Evolutionary conservation across 2,113 vertebrate species (phyloP), one percentile per base, ranked within the genome.

Genomic region (Chrysemys picta): DNA sequence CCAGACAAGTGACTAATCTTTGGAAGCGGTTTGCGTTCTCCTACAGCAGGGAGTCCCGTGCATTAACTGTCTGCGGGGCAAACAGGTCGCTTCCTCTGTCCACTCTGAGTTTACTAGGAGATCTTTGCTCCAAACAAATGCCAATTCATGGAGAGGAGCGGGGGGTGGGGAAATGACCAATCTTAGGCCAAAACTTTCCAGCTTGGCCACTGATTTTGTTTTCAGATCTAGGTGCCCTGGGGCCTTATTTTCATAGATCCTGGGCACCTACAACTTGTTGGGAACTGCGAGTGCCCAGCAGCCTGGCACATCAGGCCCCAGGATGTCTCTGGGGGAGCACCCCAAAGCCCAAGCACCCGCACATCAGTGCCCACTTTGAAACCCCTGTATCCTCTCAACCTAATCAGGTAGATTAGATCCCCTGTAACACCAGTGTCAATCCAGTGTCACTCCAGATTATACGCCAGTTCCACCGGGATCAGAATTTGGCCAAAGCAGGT

Each of bases 391-490:
- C 65, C n/a, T 72, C n/a, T 38, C 19, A 10, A 9, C 65, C n/a
- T 13, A 12, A 13, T 7, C 11, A 7, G 31, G 79, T 53, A 19
- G 53, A 5, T 56, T 14, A 25, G 38, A 22, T 8, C 3, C 49
- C 22, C 16, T 1, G 0, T 5, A 5, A 35, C 10, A 25, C n/a
- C 0, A 1, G 10, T 5, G 22, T 3, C 29, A 47, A 53, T 13
- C 72, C 57, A 22, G 42, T 11, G n/a, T 49, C 38, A 57, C 50
- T 22, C 49, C 50, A 11, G 16, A 8, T 9, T 13, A 22, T 8
- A 11, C 35, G n/a, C 79, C 35, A 27, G 17, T 11, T 49, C 78
- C 9, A 35, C 12, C 1, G 17, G 49, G 35, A 10, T 72, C 65
- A 38, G 65, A 38, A 81, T 25, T 52, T 25, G 80, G 52, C 52